phyloP scores from a whole-genome alignment of 2,888 invertebrate species.

The Macropis europaea region DNA sequence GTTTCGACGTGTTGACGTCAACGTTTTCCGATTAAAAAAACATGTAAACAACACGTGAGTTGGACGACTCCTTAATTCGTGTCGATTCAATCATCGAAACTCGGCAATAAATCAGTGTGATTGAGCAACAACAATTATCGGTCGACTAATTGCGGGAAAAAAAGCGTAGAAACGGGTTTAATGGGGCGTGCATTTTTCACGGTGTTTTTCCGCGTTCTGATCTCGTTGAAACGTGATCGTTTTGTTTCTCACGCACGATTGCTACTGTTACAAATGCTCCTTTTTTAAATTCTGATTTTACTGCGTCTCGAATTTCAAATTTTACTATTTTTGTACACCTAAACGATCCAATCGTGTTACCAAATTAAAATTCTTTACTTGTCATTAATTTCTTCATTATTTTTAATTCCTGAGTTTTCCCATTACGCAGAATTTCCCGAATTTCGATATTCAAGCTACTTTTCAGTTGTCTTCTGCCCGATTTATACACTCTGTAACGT shows the following conservation, averaged over 20 bases:
- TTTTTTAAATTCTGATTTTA: no score
- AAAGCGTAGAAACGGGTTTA: not conserved
- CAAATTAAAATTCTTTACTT: no score
- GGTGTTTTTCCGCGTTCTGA: not conserved
- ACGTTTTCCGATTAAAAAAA: not conserved
- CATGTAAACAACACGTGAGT: not conserved
- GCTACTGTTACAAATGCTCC: not conserved
- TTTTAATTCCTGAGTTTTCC: no score
- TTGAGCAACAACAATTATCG: conserved; percentile 2
- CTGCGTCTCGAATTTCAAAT: no score
- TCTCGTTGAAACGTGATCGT: no score
- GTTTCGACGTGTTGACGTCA: not conserved
- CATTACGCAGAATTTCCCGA: no score
- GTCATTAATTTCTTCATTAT: no score
- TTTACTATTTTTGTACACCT: no score
- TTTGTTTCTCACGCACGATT: not conserved
- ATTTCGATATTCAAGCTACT: no score
- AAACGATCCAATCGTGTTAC: no score
- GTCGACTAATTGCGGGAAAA: not conserved
- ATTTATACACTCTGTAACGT: no score
- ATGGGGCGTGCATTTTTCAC: not conserved
- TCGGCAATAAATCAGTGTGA: not conserved
- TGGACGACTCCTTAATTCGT: not conserved
- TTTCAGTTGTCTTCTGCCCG: no score
- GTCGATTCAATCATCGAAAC: not conserved